Evolutionary conservation across 2,797 vertebrate species (phyloP).

Genomic region (Anniella stebbinsi): DNA sequence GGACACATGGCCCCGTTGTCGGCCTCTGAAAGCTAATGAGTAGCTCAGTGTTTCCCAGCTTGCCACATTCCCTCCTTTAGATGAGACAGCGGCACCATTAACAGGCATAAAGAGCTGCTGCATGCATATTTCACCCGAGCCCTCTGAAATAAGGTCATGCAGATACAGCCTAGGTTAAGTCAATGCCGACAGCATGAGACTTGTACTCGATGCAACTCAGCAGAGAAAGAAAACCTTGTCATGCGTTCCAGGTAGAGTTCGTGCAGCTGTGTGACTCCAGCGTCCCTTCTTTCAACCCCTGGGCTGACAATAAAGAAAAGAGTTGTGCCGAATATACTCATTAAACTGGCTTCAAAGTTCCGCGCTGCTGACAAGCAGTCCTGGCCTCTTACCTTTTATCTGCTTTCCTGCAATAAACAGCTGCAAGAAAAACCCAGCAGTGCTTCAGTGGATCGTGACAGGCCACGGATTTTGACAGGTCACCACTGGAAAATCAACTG

Average conservation of each 20-base stretch:
- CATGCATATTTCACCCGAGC: background rate
- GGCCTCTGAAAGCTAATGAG: background rate
- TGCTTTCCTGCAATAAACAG: background rate
- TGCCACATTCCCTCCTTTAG: background rate
- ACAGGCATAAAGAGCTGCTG: background rate
- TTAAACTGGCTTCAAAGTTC: constrained; percentile 15
- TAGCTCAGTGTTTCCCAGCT: background rate
- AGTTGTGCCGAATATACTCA: constrained; percentile 1
- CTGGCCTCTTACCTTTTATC: constrained; percentile 11
- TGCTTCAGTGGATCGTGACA: constrained; percentile 12
- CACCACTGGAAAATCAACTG: background rate
- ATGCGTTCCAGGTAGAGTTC: background rate
- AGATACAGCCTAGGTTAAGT: background rate
- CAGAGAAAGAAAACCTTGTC: constrained; percentile 1
- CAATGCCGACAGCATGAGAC: background rate
- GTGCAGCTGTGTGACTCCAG: background rate
- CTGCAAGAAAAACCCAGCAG: constrained; percentile 28
- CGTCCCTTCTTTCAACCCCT: background rate
- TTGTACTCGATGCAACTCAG: background rate
- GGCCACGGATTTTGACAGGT: constrained; percentile 6
- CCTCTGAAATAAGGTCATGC: background rate
- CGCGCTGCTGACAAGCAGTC: constrained; percentile 18
- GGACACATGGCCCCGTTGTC: too few relatives aligned
- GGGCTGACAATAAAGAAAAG: background rate
- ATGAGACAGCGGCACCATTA: background rate